phyloP scores from a whole-genome alignment of 2,113 vertebrate species.

The Pedetes capensis region DNA sequence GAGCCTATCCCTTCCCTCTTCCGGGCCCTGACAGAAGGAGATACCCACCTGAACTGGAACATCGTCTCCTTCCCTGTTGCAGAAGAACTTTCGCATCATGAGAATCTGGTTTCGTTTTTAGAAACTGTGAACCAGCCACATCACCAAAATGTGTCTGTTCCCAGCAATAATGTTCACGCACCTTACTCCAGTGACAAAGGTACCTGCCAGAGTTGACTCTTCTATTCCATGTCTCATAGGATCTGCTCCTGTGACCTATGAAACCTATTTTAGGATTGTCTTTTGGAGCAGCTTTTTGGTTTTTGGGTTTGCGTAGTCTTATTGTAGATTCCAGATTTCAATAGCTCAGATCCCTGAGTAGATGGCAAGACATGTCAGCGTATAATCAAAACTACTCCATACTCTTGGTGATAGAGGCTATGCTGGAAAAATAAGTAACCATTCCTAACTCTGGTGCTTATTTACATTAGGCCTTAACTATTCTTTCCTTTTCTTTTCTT shows the following conservation, averaged over 20 bases:
- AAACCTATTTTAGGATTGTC: background rate
- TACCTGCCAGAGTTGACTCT: constrained; percentile 69
- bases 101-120: constrained; percentile 96
- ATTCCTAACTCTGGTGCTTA: background rate
- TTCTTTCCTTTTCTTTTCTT: too few relatives aligned
- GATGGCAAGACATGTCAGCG: background rate
- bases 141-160: constrained; percentile 93
- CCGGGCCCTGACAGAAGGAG: constrained; percentile 95
- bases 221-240: background rate
- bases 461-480: background rate
- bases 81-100: constrained; percentile 95
- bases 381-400: background rate
- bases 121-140: constrained; percentile 92
- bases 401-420: background rate
- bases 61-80: constrained; percentile 97
- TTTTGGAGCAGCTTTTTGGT: background rate
- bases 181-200: constrained; percentile 93
- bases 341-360: background rate
- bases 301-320: background rate
- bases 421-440: background rate
- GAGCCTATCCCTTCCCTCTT: constrained; percentile 97
- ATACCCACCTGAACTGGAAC: constrained; percentile 96
- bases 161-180: constrained; percentile 92
- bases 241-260: background rate
- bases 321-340: background rate